A percentile compares a stretch with the other conserved stretches of the same genome.
phyloP scores from a whole-genome alignment of 2,797 vertebrate genomes.

The Peromyscus aztecus region DNA sequence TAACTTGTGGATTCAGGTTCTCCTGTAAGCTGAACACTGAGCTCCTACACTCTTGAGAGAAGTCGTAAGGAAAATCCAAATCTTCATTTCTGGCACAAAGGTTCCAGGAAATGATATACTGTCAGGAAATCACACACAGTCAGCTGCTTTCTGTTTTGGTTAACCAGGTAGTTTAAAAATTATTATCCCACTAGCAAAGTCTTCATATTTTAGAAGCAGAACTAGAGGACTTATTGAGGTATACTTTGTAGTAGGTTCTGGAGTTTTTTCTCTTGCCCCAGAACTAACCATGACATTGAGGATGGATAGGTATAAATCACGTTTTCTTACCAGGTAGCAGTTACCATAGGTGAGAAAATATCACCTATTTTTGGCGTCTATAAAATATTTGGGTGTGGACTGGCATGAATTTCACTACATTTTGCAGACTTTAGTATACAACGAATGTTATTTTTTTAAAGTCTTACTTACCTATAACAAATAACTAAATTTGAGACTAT shows the following conservation, averaged over 20 bases:
- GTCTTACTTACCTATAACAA: not conserved
- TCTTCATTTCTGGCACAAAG: constrained; percentile 67
- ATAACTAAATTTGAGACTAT: constrained; percentile 47
- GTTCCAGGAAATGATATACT: constrained; percentile 59
- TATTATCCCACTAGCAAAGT: constrained; percentile 63
- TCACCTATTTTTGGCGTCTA: constrained; percentile 63
- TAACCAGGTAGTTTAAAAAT: constrained; percentile 81
- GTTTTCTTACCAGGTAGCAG: constrained; percentile 72
- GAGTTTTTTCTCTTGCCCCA: constrained; percentile 62
- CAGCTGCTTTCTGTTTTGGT: constrained; percentile 77
- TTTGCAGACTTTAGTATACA: constrained; percentile 43
- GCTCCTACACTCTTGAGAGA: constrained; percentile 72
- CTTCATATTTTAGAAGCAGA: constrained; percentile 71
- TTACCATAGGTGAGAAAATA: constrained; percentile 55
- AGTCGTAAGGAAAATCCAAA: constrained; percentile 76
- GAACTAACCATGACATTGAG: constrained; percentile 76
- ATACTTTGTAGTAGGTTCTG: constrained; percentile 78
- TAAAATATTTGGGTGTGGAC: constrained; percentile 34
- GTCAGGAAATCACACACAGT: constrained; percentile 71
- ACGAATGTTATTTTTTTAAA: constrained; percentile 50
- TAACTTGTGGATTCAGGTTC: constrained; percentile 65
- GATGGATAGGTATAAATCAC: constrained; percentile 72
- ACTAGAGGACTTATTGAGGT: constrained; percentile 79
- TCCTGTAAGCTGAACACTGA: constrained; percentile 74
- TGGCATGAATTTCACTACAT: constrained; percentile 57